Base-by-base conservation (phyloP, 2,888 invertebrate genomes). In the Phortica magna region DNA sequence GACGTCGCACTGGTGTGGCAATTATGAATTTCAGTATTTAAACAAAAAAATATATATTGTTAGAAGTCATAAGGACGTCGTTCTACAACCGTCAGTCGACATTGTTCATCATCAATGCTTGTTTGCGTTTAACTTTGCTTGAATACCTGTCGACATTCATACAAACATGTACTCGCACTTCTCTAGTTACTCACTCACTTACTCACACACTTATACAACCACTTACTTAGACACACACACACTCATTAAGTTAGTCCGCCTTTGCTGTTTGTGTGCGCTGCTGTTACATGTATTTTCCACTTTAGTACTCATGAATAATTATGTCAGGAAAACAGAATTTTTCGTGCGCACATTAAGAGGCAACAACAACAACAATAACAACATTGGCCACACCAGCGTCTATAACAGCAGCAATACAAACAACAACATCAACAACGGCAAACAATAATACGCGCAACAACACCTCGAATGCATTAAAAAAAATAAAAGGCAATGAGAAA, bases 261-360 rank as follows among this genome's bases (percentile, higher is more conserved):
- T 3, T 14, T 74, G 71, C 42, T 73, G 74, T 22, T 48, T 78
- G 80, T 72, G 31, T 31, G 31, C 31, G 31, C 31, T 78, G 80
- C 79, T 78, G 81, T 71, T 76, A 74, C 41, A 64, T 78, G 83
- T 78, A 84, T 84, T 84, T 84, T 84, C 80, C 83, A 81, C 83
- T 83, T 80, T 80, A 79, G 80, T 73, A 71, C 83, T 84, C 84
- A 84, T 84, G 84, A 84, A 84, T 85, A 85, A 84, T 84, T 82
- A 83, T 83, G 83, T 53, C 70, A 71, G 70, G 70, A 55, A 71
- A 71, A 53, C 70, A 31, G 55, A 71, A 71, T 14, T 55, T 55
- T 31, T 22, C 55, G 55, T 55, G 70, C n/a, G 39, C 22, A 71
- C 55, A 71, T 71, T 71, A 53, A 71, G 31, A 22, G 64, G n/a